phyloP scores from a whole-genome alignment of 2,113 vertebrate genomes.

The Hippocampus abdominalis region DNA sequence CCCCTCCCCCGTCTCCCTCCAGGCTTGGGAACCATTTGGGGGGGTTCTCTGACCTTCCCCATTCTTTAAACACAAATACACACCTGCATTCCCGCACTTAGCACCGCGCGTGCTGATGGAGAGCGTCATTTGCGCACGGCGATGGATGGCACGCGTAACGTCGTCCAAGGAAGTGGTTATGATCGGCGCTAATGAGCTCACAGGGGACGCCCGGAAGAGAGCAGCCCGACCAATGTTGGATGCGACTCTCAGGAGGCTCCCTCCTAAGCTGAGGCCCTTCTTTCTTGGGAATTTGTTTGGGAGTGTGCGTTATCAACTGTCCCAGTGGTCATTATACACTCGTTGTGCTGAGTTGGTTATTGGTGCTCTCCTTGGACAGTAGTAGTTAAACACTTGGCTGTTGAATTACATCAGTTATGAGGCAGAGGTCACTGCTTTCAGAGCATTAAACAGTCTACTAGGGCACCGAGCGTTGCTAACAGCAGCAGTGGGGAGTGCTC shows the following conservation, averaged over 20 bases:
- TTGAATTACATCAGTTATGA: constrained; percentile 37
- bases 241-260: constrained; percentile 36
- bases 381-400: constrained; percentile 59
- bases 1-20: constrained; percentile 21
- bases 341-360: constrained; percentile 58
- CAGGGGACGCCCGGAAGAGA: constrained; percentile 53
- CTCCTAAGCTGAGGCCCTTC: constrained; percentile 40
- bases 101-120: constrained; percentile 48
- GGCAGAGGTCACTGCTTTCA: constrained; percentile 52
- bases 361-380: constrained; percentile 29
- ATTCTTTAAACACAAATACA: constrained; percentile 53
- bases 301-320: constrained; percentile 29
- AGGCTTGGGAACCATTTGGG: constrained; percentile 38
- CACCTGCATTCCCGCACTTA: constrained; percentile 17
- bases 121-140: constrained; percentile 53
- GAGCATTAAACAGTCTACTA: constrained; percentile 4
- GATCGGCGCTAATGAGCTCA: constrained; percentile 74
- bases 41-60: constrained; percentile 52
- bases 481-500: constrained; percentile 39
- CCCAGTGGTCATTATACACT: constrained; percentile 58
- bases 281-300: constrained; percentile 39
- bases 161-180: constrained; percentile 61
- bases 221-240: constrained; percentile 40
- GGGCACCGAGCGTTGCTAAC: constrained; percentile 28
- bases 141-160: constrained; percentile 55